Evolutionary conservation across 1,140 invertebrate species (phyloP).

Genomic region (Camponotus pennsylvanicus): DNA sequence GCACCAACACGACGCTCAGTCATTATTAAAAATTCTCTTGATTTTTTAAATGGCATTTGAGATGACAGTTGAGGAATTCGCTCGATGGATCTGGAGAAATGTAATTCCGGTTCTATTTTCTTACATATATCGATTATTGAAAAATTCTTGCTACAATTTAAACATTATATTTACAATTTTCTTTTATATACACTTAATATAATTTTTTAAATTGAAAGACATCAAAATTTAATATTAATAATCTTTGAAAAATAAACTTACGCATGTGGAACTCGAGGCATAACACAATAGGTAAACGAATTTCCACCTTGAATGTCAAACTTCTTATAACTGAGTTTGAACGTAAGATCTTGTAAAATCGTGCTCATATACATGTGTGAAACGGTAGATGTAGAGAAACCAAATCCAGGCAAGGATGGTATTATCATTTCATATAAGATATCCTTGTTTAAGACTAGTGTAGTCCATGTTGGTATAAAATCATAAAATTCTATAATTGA

Average conservation of each 20-base stretch:
- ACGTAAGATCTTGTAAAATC: conserved; percentile 94
- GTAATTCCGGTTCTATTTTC: no score
- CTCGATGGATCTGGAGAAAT: no score
- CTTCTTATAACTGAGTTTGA: conserved; percentile 90
- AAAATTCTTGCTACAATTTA: no score
- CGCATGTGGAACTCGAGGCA: conserved; percentile 90
- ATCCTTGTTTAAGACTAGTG: conserved; percentile 85
- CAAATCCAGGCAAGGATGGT: conserved; percentile 93
- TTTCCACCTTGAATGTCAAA: conserved; percentile 95
- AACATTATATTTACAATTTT: no score
- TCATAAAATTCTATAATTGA: conserved; percentile 94
- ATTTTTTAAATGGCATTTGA: no score
- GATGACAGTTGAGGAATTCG: no score
- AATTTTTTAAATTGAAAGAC: no score
- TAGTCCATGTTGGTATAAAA: conserved; percentile 90
- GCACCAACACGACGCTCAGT: no score
- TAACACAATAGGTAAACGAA: conserved; percentile 88
- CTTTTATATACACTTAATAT: no score
- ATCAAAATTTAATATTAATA: no score
- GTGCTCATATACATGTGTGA: conserved; percentile 86
- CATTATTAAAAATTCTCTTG: no score
- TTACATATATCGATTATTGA: no score
- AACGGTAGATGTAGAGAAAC: conserved; percentile 88
- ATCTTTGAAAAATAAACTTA: not conserved
- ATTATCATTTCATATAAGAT: conserved; percentile 93